Conservation (phyloP, 2,113 vertebrate species). For the Rissa tridactyla region DNA sequence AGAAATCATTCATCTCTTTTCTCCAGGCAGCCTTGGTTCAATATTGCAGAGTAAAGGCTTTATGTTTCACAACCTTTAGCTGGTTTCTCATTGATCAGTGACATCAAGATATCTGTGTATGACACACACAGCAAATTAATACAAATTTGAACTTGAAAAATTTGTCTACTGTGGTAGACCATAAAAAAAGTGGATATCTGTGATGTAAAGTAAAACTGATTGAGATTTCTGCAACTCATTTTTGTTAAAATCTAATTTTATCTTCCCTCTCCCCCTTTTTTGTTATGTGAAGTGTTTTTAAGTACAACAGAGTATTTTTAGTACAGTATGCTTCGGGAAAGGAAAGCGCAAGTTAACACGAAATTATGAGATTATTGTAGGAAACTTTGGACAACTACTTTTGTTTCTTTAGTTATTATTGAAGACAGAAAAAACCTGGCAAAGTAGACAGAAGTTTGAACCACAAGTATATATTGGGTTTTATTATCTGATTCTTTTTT, state of each 20-base stretch:
- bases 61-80: constrained; percentile 5
- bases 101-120: background rate
- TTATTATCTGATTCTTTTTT: background rate
- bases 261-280: fast-evolving
- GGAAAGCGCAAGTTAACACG: background rate
- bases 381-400: background rate
- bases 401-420: background rate
- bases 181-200: background rate
- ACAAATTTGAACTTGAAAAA: constrained; percentile 23
- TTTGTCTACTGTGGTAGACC: background rate
- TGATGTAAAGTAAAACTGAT: background rate
- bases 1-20: constrained; percentile 26
- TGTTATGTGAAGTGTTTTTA: background rate
- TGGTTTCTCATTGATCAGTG: constrained; percentile 36
- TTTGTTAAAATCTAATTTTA: background rate
- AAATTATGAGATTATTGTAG: background rate
- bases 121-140: constrained; percentile 23
- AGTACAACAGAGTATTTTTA: background rate
- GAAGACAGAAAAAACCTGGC: background rate
- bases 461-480: background rate
- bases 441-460: background rate
- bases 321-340: background rate
- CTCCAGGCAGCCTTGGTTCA: background rate
- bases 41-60: background rate
- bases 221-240: background rate